A percentile compares a stretch with the other conserved stretches of the same genome.
Evolutionary conservation across 2,113 vertebrate species (phyloP).

Genomic region (Neomonachus schauinslandi): DNA sequence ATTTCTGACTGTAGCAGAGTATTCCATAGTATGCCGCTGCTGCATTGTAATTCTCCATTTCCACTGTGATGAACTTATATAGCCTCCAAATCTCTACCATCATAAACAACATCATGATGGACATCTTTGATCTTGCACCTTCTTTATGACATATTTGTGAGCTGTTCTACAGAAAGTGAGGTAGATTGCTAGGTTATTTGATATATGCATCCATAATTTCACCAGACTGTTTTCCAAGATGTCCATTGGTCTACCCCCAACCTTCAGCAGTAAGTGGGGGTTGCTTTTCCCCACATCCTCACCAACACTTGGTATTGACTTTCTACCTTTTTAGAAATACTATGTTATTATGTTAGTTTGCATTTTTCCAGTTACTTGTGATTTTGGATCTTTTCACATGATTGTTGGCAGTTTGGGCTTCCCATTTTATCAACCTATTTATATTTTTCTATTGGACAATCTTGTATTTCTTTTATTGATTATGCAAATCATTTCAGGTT

Average conservation of each 20-base stretch:
- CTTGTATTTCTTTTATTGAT: background rate
- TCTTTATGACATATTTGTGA: background rate
- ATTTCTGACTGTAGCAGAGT: background rate
- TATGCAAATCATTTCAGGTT: background rate
- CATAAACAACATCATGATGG: too few species aligned
- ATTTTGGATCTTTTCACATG: background rate
- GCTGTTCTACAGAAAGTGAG: background rate
- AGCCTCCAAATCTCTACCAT: background rate
- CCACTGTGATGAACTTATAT: background rate
- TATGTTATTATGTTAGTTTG: slow-evolving; percentile 2
- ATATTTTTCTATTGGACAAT: background rate
- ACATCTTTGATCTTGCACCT: background rate
- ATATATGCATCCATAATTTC: background rate
- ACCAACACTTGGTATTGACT: background rate
- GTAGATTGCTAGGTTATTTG: background rate
- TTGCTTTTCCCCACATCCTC: background rate
- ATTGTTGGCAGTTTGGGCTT: background rate
- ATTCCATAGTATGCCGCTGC: background rate
- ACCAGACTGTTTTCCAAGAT: background rate
- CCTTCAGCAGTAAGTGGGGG: background rate
- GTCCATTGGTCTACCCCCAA: background rate
- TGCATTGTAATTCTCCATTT: background rate
- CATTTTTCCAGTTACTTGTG: background rate
- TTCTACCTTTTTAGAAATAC: background rate
- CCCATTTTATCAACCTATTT: background rate